Base-by-base conservation (phyloP, 2,113 vertebrate species). In the Bostrychus sinensis region DNA sequence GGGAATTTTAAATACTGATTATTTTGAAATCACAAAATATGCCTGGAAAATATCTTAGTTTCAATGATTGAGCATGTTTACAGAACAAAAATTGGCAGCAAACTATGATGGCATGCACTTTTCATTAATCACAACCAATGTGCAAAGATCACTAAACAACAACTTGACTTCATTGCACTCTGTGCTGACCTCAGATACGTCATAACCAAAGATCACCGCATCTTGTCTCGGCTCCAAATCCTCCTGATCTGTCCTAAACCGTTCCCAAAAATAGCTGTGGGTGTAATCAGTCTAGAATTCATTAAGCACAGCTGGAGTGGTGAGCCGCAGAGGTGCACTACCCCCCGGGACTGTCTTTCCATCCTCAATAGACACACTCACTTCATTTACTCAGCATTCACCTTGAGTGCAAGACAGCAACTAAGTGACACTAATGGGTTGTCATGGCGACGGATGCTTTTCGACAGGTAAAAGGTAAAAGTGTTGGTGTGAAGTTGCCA, bases 261-360 rank as follows among this genome's bases (percentile, higher is more conserved):
- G 10, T 23, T 70, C 82, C 82, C 26, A 20, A 80, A 48, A 86
- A 89, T 88, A 84, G 81, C 75, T 0, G 8, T 56, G 46, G 80
- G 61, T 78, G 77, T 89, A 85, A 90, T 86, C 83, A 78, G 70
- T 13, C 10, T 55, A 70, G 66, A 86, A 85, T 84, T 85, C 66
- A 83, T 85, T 78, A 81, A 82, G 66, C 80, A 75, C 77, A 86
- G 80, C 82, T 85, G 83, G 82, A 82, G 63, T 13, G 48, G 20
- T 23, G 72, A 55, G 62, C 57, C 39, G 9, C 32, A 25, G 58
- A 79, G 76, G 70, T 75, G 79, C 77, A 41, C 46, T 36, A 20
- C 59, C 72, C 78, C 20, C 0, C 1, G 42, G 77, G 16, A 36
- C 19, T 72, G 19, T 56, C 56, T 69, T 53, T 32, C 45, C 42